Evolutionary conservation across 2,888 invertebrate species (phyloP), one percentile per base, ranked within the genome.

Genomic region (Lasius fuliginosus): DNA sequence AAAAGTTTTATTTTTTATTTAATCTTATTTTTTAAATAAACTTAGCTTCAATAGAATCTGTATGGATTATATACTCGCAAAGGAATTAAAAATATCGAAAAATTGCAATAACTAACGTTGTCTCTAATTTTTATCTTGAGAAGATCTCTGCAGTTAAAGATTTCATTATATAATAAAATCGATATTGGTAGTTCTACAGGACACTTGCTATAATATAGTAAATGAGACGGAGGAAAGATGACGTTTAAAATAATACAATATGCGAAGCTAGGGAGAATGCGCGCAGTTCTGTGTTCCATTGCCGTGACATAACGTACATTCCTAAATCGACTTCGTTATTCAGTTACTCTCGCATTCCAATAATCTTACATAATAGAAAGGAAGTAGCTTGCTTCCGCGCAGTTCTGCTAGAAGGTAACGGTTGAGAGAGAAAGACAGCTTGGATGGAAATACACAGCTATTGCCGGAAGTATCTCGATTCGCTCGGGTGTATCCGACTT

Each of bases 311-410:
- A 62, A 62, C 5, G 15, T 15, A 62, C 58, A 71, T 83, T 69
- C 83, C 49, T 76, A 62, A 77, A 83, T 83, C 69, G 64, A 64
- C 68, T 82, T 87, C 30, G 84, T 87, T 86, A 88, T 88, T 62
- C 71, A 82, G 84, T 86, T 87, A 74, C 84, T 27, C 86, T 71
- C 15, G 71, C 77, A 75, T 88, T 86, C 79, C 67, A 64, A 75
- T 84, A 84, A 88, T 82, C 84, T 87, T 88, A 86, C 86, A 82
- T 86, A 87, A 87, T 60, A 71, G 42, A 53, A 69, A 58, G 49
- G 64, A 83, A 86, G 65, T 85, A 65, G 76, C 83, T 36, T 33
- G 40, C 46, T 73, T 0, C 23, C 36, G 36, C 27, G 58, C 73
- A 33, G 36, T 71, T 86, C 62, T 58, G 79, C 67, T 65, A 58